A percentile compares a stretch with the other conserved stretches of the same genome.
phyloP scores from a whole-genome alignment of 2,888 invertebrate species.

The Drosophila rellima region DNA sequence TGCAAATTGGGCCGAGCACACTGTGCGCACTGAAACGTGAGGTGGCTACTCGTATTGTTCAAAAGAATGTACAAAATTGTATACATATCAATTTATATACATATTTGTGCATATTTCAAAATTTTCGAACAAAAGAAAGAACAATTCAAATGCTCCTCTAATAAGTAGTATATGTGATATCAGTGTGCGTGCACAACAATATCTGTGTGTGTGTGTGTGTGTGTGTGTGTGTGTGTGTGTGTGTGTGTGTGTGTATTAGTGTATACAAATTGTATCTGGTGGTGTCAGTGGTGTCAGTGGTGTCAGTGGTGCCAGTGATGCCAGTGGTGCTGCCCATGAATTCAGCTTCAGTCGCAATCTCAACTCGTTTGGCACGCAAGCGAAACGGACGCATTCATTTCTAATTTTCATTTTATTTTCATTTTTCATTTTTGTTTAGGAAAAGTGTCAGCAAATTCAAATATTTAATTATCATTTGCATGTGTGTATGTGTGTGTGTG shows the following conservation, averaged over 20 bases:
- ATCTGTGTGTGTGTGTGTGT: neutral
- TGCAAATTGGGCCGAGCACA: constrained; percentile 32
- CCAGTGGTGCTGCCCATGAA: constrained; percentile 11
- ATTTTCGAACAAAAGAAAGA: constrained; percentile 66
- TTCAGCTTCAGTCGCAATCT: constrained; percentile 61
- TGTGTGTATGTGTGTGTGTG: constrained; percentile 29
- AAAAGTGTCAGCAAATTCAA: constrained; percentile 39
- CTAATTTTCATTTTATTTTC: neutral
- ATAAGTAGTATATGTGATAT: constrained; percentile 24
- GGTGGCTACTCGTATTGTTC: constrained; percentile 35
- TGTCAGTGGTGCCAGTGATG: neutral
- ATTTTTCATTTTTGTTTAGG: neutral
- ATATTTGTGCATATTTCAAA: constrained; percentile 33
- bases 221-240: neutral
- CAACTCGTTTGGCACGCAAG: constrained; percentile 66
- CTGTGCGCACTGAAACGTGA: constrained; percentile 57
- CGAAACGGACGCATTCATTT: constrained; percentile 36
- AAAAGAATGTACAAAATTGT: constrained; percentile 10
- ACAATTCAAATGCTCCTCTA: constrained; percentile 45
- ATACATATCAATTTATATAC: constrained; percentile 3
- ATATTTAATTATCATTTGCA: constrained; percentile 37
- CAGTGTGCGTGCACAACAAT: constrained; percentile 16
- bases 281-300: neutral
- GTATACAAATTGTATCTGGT: constrained; percentile 20
- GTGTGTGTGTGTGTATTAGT: constrained; percentile 11